These are phyloP conservation scores for Bergia sp. DNA, from an alignment of 92 coral and sea anemone species.

Conservation along the genomic window DNA sequence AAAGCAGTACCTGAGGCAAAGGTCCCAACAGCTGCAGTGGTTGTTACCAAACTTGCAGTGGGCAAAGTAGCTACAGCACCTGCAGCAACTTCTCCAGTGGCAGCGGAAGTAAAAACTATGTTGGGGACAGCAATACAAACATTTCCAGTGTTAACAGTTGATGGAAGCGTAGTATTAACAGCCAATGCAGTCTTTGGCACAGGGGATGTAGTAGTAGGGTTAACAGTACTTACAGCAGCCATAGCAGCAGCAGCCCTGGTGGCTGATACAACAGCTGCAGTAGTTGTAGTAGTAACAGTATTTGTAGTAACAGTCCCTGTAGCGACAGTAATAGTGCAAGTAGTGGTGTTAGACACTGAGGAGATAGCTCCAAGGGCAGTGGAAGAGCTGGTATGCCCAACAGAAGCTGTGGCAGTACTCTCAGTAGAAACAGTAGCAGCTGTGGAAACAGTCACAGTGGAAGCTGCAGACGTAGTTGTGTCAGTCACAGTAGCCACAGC, in stretches of 20 bases:
- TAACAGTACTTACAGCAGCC: neutral
- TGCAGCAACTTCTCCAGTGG: neutral
- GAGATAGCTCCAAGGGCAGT: neutral
- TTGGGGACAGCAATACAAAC: neutral
- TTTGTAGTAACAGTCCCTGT: neutral
- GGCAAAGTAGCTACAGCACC: neutral
- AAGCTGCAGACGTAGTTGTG: conserved; percentile 3
- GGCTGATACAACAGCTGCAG: neutral
- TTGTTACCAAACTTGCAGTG: neutral
- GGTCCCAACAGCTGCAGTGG: neutral
- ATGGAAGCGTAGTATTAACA: neutral
- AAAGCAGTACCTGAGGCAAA: neutral
- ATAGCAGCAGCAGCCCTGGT: neutral
- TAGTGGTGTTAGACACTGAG: neutral
- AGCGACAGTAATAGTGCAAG: neutral
- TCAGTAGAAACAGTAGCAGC: neutral
- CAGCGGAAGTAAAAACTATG: neutral
- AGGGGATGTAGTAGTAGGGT: neutral
- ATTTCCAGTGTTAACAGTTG: conserved; percentile 15
- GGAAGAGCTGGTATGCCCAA: neutral
- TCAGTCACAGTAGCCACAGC: neutral
- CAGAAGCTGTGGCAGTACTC: neutral
- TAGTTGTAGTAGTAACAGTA: conserved; percentile 19
- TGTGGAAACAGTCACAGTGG: neutral
- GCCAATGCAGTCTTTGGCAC: neutral